Percentiles rank a stretch among this genome's conserved stretches.
These are phyloP conservation scores for Chalcosyrphus nemorum DNA, from an alignment of 2,888 invertebrate genomes.

Conservation along the genomic window DNA sequence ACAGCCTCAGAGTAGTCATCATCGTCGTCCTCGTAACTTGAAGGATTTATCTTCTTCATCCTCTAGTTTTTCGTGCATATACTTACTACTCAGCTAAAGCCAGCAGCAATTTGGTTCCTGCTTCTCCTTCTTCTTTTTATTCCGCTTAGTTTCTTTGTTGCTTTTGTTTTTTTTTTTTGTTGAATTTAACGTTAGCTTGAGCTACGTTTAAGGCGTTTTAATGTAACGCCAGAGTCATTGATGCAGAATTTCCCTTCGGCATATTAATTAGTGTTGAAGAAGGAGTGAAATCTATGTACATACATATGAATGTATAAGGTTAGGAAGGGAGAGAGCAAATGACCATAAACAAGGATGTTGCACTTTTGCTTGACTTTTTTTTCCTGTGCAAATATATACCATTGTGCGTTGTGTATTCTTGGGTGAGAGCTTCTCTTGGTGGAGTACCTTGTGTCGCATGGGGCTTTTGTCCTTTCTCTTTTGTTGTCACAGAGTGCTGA, in stretches of 20 bases:
- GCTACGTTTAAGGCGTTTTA: conserved; percentile 12
- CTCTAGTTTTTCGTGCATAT: neutral
- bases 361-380: neutral
- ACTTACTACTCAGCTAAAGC: neutral
- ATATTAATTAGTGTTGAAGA: conserved; percentile 32
- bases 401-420: neutral
- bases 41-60: conserved; percentile 34
- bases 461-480: neutral
- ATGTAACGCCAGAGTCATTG: conserved; percentile 8
- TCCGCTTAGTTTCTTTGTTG: neutral
- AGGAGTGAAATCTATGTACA: neutral
- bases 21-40: conserved; percentile 31
- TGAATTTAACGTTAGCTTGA: conserved; percentile 25
- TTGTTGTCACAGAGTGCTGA: neutral
- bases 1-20: conserved; percentile 13
- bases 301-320: neutral
- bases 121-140: conserved; percentile 5
- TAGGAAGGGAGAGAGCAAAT: neutral
- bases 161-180: neutral
- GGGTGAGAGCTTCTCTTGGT: neutral
- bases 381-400: conserved; percentile 9
- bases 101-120: conserved; percentile 12
- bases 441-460: neutral
- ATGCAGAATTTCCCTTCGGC: conserved; percentile 24
- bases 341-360: conserved; percentile 23